Conservation (phyloP, 2,888 invertebrate genomes). For the Napeogenes inachia region DNA sequence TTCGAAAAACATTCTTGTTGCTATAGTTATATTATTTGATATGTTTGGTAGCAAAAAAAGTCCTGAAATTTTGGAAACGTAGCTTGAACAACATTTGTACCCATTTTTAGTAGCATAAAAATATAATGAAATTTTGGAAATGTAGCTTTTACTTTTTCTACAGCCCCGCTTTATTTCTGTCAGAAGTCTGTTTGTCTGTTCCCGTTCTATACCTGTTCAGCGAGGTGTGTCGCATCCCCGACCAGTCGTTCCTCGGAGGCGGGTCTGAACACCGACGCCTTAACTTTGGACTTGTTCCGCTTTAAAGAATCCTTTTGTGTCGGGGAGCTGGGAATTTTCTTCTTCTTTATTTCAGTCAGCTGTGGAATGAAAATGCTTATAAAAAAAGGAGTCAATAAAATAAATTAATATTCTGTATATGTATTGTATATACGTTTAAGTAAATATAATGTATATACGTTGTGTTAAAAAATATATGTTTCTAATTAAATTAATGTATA, state of each 20-base stretch:
- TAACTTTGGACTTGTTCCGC: conserved; percentile 41
- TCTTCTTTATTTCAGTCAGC: conserved; percentile 33
- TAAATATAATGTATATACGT: no score
- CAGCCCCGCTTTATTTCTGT: background rate
- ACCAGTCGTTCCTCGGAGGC: conserved; percentile 39
- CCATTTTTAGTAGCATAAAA: no score
- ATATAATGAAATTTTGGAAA: no score
- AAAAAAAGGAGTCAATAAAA: background rate
- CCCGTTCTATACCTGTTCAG: conserved; percentile 49
- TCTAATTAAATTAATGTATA: no score
- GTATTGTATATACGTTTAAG: no score
- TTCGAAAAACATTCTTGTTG: no score
- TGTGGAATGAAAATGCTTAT: conserved; percentile 9
- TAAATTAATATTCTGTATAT: background rate
- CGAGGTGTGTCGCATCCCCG: conserved; percentile 47
- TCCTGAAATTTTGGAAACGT: no score
- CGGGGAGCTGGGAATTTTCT: conserved; percentile 27
- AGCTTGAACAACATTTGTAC: no score
- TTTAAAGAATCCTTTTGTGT: conserved; percentile 39
- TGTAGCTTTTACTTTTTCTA: no score
- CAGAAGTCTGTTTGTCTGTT: background rate
- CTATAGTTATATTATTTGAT: no score
- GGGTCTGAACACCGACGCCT: conserved; percentile 51
- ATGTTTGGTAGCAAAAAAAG: no score
- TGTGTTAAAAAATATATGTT: no score